phyloP scores from a whole-genome alignment of 2,888 invertebrate genomes.

The Caenorhabditis angaria region DNA sequence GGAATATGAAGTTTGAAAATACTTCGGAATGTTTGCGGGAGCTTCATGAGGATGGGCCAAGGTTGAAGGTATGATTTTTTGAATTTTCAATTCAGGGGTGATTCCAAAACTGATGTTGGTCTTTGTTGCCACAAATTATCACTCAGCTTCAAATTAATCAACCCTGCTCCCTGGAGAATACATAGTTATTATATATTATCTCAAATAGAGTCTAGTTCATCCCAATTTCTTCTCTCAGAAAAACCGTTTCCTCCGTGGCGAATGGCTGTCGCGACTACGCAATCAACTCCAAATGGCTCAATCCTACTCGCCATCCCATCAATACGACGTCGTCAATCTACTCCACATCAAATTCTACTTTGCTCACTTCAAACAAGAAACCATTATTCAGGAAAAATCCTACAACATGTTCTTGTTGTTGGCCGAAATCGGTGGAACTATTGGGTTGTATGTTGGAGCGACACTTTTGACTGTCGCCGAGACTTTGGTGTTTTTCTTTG shows the following conservation, averaged over 20 bases:
- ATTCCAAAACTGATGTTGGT: no score
- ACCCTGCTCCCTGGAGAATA: no score
- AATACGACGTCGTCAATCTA: slow-evolving; percentile 65
- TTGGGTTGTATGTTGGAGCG: slow-evolving; percentile 66
- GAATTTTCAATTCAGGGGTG: background rate
- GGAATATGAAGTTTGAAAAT: slow-evolving; percentile 26
- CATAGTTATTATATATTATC: no score
- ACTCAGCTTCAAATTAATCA: no score
- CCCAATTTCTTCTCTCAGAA: slow-evolving; percentile 51
- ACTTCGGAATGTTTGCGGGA: slow-evolving; percentile 22
- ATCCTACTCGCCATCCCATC: slow-evolving; percentile 61
- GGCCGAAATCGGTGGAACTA: slow-evolving; percentile 70
- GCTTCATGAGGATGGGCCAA: slow-evolving; percentile 21
- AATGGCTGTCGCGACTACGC: slow-evolving; percentile 61
- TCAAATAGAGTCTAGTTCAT: no score
- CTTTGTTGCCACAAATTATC: no score
- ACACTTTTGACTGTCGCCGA: slow-evolving; percentile 62
- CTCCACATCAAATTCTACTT: slow-evolving; percentile 65
- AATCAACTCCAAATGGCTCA: slow-evolving; percentile 62
- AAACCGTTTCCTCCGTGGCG: slow-evolving; percentile 58
- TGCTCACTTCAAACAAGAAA: slow-evolving; percentile 67
- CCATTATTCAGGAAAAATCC: slow-evolving; percentile 61
- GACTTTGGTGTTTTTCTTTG: slow-evolving; percentile 63
- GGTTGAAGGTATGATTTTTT: slow-evolving; percentile 14
- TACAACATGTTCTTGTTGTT: slow-evolving; percentile 65